Percentiles rank a stretch among this genome's conserved stretches.
These are phyloP conservation scores for Collichthys lucidus DNA, from an alignment of 2,113 vertebrate species.

Conservation along the genomic window DNA sequence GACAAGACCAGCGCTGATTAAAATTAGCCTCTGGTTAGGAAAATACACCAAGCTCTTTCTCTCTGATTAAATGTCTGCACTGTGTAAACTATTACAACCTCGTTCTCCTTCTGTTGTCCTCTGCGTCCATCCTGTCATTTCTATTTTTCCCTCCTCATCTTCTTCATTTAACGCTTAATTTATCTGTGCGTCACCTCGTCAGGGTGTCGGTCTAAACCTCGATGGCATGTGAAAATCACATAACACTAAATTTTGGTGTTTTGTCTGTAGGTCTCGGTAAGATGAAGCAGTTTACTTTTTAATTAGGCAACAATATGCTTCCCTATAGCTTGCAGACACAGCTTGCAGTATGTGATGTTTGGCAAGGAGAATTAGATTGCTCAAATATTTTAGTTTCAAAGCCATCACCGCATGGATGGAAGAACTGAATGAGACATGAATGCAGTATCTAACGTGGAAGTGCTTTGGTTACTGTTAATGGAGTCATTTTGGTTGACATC, in stretches of 20 bases:
- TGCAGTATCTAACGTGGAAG: not conserved
- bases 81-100: conserved; percentile 72
- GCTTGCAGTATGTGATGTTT: not conserved
- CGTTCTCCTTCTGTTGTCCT: conserved; percentile 58
- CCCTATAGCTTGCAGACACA: not conserved
- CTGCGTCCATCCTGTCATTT: conserved; percentile 18
- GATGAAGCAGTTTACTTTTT: conserved; percentile 1
- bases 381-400: not conserved
- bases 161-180: conserved; percentile 16
- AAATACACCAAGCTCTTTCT: conserved; percentile 63
- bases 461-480: not conserved
- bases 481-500: conserved; percentile 2
- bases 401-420: not conserved
- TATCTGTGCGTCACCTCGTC: not conserved
- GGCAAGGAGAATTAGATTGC: not conserved
- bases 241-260: not conserved
- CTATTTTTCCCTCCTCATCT: conserved; percentile 6
- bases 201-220: not conserved
- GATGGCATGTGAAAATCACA: not conserved
- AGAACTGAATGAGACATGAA: not conserved
- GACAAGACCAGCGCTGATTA: conserved; percentile 90
- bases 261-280: not conserved
- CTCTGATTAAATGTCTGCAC: conserved; percentile 79
- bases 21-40: conserved; percentile 87
- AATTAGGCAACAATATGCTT: not conserved